Evolutionary conservation across 2,888 invertebrate species (phyloP).

Genomic region (Ophonus ardosiacus): DNA sequence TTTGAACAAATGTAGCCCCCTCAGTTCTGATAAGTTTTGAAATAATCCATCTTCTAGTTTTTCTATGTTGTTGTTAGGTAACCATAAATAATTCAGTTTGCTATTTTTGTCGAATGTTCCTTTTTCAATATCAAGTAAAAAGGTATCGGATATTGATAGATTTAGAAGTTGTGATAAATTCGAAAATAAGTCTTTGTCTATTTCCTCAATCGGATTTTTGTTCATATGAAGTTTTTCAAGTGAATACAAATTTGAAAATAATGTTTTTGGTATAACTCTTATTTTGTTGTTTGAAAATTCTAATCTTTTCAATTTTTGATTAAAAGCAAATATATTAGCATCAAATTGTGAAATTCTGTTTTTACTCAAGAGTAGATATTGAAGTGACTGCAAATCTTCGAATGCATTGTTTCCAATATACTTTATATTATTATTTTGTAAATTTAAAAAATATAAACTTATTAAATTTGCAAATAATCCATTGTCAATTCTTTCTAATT

Average conservation of each 20-base stretch:
- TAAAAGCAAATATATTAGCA: not conserved
- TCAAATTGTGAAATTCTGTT: not conserved
- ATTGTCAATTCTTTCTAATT: conserved; percentile 3
- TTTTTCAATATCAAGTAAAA: not conserved
- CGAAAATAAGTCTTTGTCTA: conserved; percentile 14
- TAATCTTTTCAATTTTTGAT: not conserved
- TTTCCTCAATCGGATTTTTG: not conserved
- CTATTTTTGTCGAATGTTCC: not conserved
- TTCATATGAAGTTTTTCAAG: not conserved
- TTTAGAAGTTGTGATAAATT: conserved; percentile 5
- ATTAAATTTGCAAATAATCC: conserved; percentile 26
- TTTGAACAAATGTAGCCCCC: not conserved
- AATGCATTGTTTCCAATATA: conserved; percentile 8
- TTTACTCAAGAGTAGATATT: not conserved
- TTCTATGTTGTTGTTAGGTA: not conserved
- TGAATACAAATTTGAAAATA: not conserved
- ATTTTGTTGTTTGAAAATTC: not conserved
- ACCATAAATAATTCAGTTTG: not conserved
- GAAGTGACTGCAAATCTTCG: conserved; percentile 7
- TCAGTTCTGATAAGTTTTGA: not conserved
- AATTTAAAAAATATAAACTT: not conserved
- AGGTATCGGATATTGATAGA: not conserved
- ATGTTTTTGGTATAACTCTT: not conserved
- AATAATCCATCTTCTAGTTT: conserved; percentile 16
- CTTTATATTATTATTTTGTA: not conserved